Evolutionary conservation across 2,888 invertebrate genomes (phyloP).

Genomic region (Eupeodes latifasciatus): DNA sequence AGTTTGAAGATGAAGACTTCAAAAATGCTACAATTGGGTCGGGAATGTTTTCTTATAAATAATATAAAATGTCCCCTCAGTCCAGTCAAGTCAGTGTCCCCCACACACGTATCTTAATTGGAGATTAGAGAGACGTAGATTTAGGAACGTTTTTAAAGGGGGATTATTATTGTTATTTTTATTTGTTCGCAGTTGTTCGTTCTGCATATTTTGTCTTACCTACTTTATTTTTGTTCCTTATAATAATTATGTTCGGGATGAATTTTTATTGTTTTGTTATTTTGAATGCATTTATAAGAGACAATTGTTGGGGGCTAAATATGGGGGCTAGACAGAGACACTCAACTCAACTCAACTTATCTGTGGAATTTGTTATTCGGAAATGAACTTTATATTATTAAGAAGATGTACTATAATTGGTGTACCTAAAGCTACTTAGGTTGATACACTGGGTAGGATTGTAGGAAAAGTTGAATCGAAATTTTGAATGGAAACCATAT

Average conservation of each 20-base stretch:
- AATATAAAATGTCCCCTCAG: neutral
- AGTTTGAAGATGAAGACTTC: conserved; percentile 17
- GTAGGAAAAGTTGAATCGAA: too few species aligned
- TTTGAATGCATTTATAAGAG: neutral
- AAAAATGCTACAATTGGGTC: conserved; percentile 9
- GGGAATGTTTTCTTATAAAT: conserved; percentile 2
- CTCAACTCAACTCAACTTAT: neutral
- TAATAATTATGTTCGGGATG: conserved; percentile 30
- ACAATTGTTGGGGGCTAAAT: neutral
- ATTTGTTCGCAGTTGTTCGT: neutral
- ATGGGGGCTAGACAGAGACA: neutral
- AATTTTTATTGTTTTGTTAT: conserved; percentile 36
- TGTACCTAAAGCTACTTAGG: neutral
- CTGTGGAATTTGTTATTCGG: conserved; percentile 22
- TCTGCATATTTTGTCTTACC: neutral
- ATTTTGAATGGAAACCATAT: too few species aligned
- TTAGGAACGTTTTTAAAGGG: neutral
- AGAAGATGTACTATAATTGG: neutral
- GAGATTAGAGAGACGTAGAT: conserved; percentile 2
- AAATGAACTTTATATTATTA: neutral
- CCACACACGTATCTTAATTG: conserved; percentile 13
- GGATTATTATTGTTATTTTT: neutral
- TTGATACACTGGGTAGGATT: too few species aligned
- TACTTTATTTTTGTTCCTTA: neutral
- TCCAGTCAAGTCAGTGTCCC: neutral